These are phyloP conservation scores for Anthopleura xanthogrammica DNA, from an alignment of 92 coral and sea anemone species.

Conservation along the genomic window DNA sequence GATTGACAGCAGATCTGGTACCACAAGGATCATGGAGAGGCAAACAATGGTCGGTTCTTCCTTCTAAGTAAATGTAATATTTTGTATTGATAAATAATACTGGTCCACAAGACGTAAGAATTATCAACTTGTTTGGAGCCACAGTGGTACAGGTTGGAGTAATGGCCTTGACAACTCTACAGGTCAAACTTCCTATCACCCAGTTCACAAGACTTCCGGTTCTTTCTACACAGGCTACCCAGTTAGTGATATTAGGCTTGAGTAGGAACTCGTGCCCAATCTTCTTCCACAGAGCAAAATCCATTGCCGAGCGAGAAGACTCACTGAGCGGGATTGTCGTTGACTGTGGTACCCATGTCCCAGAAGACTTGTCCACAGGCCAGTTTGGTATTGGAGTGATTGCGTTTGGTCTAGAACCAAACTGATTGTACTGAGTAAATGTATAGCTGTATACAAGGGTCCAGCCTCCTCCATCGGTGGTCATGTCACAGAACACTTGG, in stretches of 20 bases:
- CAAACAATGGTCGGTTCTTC: not conserved
- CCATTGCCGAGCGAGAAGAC: constrained; percentile 29
- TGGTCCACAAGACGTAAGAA: not conserved
- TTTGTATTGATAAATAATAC: not conserved
- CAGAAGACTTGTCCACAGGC: not conserved
- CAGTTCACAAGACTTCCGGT: constrained; percentile 39
- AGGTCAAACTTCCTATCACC: constrained; percentile 26
- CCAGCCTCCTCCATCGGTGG: constrained; percentile 5
- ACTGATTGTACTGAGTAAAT: not conserved
- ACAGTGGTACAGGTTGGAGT: not conserved
- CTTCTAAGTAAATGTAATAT: not conserved
- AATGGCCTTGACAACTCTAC: constrained; percentile 4
- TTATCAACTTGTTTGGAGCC: not conserved
- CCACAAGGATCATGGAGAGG: not conserved
- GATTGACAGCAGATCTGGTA: not conserved
- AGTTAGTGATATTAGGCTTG: constrained; percentile 18
- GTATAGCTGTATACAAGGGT: not conserved
- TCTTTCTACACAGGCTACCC: not conserved
- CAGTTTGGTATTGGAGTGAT: not conserved
- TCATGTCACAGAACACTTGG: not conserved
- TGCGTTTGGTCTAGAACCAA: not conserved
- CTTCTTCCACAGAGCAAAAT: constrained; percentile 36
- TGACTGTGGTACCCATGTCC: not conserved
- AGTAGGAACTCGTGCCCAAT: constrained; percentile 39
- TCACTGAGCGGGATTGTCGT: not conserved